A percentile compares a stretch with the other conserved stretches of the same genome.
phyloP scores from a whole-genome alignment of 2,888 invertebrate genomes.

The Frankliniella fusca region DNA sequence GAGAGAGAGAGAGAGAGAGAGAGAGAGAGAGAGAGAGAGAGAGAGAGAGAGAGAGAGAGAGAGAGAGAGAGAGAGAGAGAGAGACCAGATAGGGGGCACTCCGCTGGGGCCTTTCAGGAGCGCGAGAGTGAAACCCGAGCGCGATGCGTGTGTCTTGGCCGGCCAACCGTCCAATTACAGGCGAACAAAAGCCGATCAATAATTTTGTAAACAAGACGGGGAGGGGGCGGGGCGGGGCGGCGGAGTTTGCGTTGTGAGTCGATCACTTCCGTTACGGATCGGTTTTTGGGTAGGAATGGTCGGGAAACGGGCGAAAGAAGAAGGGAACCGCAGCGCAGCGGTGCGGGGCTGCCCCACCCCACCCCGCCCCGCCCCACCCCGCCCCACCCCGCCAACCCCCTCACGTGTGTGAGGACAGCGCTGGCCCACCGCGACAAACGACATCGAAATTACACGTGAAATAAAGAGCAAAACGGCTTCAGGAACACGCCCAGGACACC shows the following conservation, averaged over 20 bases:
- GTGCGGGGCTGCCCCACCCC: too few species aligned
- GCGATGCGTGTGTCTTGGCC: not conserved
- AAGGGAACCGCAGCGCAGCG: too few species aligned
- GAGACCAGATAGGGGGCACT: not conserved
- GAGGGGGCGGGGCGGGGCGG: not conserved
- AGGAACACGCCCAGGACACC: too few species aligned
- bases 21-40: not conserved
- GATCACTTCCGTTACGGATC: constrained; percentile 15
- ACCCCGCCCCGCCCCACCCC: too few species aligned
- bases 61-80: not conserved
- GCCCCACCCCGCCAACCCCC: too few species aligned
- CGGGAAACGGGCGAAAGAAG: not conserved
- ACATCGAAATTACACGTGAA: too few species aligned
- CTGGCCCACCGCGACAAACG: too few species aligned
- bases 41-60: not conserved
- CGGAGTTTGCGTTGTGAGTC: not conserved
- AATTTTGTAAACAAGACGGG: constrained; percentile 24
- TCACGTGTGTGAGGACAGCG: too few species aligned
- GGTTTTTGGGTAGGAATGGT: constrained; percentile 16
- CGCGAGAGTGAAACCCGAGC: not conserved
- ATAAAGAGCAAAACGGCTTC: too few species aligned
- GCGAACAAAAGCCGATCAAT: constrained; percentile 8
- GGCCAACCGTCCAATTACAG: constrained; percentile 12
- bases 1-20: too few species aligned
- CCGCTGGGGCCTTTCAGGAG: not conserved